A percentile compares a stretch with the other conserved stretches of the same genome.
Conservation (phyloP, 2,113 vertebrate genomes). For the Menidia beryllina region DNA sequence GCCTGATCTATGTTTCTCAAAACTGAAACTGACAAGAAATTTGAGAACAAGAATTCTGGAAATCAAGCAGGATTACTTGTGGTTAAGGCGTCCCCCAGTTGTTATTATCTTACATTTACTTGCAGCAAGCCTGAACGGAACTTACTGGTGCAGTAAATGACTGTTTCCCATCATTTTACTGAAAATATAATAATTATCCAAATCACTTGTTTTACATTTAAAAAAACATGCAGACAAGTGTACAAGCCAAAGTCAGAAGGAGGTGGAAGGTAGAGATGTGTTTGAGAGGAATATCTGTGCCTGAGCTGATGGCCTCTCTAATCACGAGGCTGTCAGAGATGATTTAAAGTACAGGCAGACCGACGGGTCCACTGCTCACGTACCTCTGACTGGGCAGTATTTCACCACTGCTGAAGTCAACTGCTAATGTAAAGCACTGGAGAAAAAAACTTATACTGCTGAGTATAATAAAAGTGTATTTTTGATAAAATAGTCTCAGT, state of each 20-base stretch:
- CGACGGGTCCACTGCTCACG: conserved; percentile 18
- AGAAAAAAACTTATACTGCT: not conserved
- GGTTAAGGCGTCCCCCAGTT: not conserved
- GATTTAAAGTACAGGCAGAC: conserved; percentile 36
- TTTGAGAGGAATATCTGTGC: conserved; percentile 17
- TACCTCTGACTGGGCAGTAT: conserved; percentile 17
- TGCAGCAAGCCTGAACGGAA: not conserved
- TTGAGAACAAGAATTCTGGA: conserved; percentile 14
- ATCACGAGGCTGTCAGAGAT: conserved; percentile 60
- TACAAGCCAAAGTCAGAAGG: not conserved
- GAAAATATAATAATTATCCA: not conserved
- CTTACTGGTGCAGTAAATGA: not conserved
- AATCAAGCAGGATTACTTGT: conserved; percentile 20
- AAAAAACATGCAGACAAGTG: not conserved
- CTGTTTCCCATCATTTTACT: not conserved
- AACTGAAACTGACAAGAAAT: conserved; percentile 55
- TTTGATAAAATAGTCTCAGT: conserved; percentile 2
- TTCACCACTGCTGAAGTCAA: conserved; percentile 30
- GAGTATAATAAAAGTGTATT: not conserved
- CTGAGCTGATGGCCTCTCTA: conserved; percentile 24
- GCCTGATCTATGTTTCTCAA: conserved; percentile 55
- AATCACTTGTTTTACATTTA: not conserved
- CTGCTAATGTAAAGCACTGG: not conserved
- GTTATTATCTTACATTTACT: not conserved
- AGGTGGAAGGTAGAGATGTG: conserved; percentile 10